A percentile compares a stretch with the other conserved stretches of the same genome.
Evolutionary conservation across 2,888 invertebrate species (phyloP).

Genomic region (Proisotoma minuta): DNA sequence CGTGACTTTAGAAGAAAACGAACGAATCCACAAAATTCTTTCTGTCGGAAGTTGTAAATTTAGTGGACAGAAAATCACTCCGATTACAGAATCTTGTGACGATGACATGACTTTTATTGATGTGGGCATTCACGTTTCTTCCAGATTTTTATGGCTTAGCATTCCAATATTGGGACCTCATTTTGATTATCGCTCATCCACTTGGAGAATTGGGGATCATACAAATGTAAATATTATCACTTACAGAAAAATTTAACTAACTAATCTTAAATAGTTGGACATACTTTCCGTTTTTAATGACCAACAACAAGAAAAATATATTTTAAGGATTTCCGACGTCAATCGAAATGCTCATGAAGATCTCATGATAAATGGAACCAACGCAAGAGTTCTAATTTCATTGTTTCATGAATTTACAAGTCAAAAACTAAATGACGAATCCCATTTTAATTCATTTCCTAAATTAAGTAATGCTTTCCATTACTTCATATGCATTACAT

Average conservation of each 20-base stretch:
- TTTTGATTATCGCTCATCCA: too few species aligned
- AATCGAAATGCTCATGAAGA: neutral
- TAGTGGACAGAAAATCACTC: too few species aligned
- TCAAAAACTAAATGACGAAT: neutral
- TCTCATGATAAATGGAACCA: neutral
- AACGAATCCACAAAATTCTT: too few species aligned
- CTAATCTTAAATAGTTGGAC: neutral
- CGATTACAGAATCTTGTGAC: too few species aligned
- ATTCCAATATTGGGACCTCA: too few species aligned
- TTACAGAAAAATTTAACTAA: too few species aligned
- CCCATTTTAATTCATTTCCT: neutral
- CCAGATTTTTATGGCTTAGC: too few species aligned
- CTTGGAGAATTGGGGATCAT: neutral
- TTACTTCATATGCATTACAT: neutral
- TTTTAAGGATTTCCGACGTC: neutral
- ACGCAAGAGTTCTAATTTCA: neutral
- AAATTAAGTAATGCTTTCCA: neutral
- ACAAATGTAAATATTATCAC: too few species aligned
- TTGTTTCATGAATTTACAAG: neutral
- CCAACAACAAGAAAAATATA: neutral
- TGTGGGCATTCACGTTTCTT: too few species aligned
- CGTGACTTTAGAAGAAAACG: neutral
- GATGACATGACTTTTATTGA: too few species aligned
- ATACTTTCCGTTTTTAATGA: neutral
- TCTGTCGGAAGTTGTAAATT: too few species aligned